Base-by-base conservation (phyloP, 2,797 vertebrate genomes). In the Diglossa cyanea region DNA sequence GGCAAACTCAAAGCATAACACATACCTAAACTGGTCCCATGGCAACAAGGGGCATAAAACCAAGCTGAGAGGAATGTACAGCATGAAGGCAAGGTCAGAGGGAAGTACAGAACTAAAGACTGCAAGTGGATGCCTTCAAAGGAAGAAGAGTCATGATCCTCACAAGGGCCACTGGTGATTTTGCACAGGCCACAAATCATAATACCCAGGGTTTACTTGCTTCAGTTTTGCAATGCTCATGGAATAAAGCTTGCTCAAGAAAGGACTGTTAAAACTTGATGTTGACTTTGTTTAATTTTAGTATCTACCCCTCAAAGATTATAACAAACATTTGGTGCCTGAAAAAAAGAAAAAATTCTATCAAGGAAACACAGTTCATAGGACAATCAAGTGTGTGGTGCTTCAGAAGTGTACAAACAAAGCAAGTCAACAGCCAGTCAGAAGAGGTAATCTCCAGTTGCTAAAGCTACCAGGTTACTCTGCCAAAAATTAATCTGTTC, bases 401-500 rank as follows among this genome's bases (percentile, higher is more conserved):
- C 40, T 58, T 54, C 35, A 51, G 39, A 70, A 74, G 10, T 8
- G 11, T 61, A 62, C 35, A 65, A 80, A 65, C 11, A 60, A 85
- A 70, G 35, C 23, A 75, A 68, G 73, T 16, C 28, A 66, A 48
- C 24, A 76, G 53, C 11, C 55, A 55, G 54, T 19, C 17, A 72
- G 37, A 68, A 84, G 0, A 66, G 21, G 37, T 2, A 24, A 15
- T 44, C 65, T 40, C 7, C 5, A 1, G 31, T 0, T 85, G 66
- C 51, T 77, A 45, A 53, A 81, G 53, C 13, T 48, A 70, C 23
- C 8, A 24, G 28, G 25, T 30, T 33, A 39, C 7, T 48, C 39
- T 70, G 45, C 11, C n/a, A 74, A 76, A 83, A 78, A 65, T 70
- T 61, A 73, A 39, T 18, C 19, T 31, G 15, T 24, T 71, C 28